Evolutionary conservation across 2,888 invertebrate genomes (phyloP).

Genomic region (Drosophila birchii): DNA sequence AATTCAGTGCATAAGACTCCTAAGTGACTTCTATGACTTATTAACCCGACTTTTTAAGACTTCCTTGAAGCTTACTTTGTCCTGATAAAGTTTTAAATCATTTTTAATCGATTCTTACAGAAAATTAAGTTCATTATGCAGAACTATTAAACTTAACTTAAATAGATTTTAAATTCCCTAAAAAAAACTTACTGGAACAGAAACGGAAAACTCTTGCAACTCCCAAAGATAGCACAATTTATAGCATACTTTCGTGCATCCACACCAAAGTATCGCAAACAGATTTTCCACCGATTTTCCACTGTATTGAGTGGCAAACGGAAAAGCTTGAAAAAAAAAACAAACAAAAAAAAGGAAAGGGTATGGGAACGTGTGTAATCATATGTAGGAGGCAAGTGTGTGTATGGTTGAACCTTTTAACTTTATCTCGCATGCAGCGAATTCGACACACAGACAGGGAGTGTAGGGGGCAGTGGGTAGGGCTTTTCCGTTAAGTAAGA

Average conservation of each 20-base stretch:
- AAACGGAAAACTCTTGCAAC: background rate
- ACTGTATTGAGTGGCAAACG: conserved; percentile 64
- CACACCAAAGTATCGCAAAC: conserved; percentile 1
- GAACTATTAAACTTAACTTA: background rate
- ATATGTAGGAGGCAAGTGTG: conserved; percentile 17
- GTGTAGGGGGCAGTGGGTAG: background rate
- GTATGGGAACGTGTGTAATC: conserved; percentile 33
- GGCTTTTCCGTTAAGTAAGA: conserved; percentile 25
- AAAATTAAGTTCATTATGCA: no score
- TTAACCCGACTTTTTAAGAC: background rate
- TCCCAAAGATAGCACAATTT: background rate
- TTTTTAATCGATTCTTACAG: background rate
- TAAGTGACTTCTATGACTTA: background rate
- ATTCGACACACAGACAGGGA: conserved; percentile 23
- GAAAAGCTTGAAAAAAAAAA: conserved; percentile 53
- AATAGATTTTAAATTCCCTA: background rate
- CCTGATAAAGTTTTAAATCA: background rate
- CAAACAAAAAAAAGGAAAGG: conserved; percentile 19
- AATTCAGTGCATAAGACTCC: background rate
- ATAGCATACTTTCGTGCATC: background rate
- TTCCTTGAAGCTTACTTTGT: background rate
- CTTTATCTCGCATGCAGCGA: conserved; percentile 53
- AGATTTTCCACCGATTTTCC: conserved; percentile 46
- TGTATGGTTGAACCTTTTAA: conserved; percentile 45
- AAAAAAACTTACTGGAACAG: no score